These are phyloP conservation scores for Mimachlamys varia DNA, from an alignment of 2,888 invertebrate species.

Conservation along the genomic window DNA sequence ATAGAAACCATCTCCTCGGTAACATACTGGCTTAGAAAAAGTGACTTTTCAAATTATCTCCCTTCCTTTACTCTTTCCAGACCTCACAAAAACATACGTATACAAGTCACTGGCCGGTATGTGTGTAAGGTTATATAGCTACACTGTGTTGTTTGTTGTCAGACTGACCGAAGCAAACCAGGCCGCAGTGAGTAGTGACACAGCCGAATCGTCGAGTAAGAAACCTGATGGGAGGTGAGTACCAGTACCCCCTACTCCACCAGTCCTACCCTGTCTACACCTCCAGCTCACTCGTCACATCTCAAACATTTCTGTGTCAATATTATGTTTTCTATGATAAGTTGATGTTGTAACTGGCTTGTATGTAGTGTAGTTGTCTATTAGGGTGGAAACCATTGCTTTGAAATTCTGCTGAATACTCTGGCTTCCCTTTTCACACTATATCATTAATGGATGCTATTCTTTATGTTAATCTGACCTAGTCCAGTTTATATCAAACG, in stretches of 20 bases:
- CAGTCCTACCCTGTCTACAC: background rate
- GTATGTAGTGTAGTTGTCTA: constrained; percentile 1
- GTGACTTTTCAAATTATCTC: too few relatives aligned
- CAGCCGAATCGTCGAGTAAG: background rate
- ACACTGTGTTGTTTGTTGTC: background rate
- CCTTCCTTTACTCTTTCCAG: too few relatives aligned
- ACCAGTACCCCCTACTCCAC: background rate
- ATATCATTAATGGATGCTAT: background rate
- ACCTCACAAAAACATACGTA: too few relatives aligned
- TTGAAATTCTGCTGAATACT: background rate
- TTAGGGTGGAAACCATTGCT: constrained; percentile 15
- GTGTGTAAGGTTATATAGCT: too few relatives aligned
- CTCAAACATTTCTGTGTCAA: background rate
- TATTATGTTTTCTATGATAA: constrained; percentile 1
- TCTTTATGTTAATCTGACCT: background rate
- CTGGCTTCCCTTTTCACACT: background rate
- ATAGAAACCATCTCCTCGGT: too few relatives aligned
- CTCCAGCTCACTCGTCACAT: background rate
- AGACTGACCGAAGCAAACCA: background rate
- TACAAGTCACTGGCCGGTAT: too few relatives aligned
- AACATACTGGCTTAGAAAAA: too few relatives aligned
- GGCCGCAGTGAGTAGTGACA: background rate
- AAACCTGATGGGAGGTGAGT: constrained; percentile 7
- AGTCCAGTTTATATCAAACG: too few relatives aligned
- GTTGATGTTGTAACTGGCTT: constrained; percentile 11